phyloP scores from a whole-genome alignment of 2,113 vertebrate species.

The Istiophorus platypterus region DNA sequence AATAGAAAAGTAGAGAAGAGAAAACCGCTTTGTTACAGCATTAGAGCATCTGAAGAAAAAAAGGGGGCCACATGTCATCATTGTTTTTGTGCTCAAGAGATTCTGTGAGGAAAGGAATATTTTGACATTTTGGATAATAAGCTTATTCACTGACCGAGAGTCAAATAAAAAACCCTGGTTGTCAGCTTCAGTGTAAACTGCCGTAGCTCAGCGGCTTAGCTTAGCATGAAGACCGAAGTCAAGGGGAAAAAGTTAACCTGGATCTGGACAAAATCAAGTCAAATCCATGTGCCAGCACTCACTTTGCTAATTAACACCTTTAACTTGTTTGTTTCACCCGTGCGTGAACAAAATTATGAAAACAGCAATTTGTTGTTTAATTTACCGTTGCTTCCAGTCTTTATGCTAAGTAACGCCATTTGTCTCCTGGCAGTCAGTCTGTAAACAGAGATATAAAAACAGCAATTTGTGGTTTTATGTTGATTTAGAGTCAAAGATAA shows the following conservation, averaged over 20 bases:
- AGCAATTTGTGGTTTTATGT: background rate
- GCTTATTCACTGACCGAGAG: background rate
- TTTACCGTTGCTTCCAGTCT: too few relatives aligned
- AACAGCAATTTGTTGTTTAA: too few relatives aligned
- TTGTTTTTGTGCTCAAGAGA: background rate
- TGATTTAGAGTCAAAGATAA: background rate
- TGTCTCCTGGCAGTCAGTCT: too few relatives aligned
- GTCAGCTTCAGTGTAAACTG: background rate
- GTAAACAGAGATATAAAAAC: too few relatives aligned
- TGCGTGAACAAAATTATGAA: too few relatives aligned
- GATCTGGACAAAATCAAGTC: background rate
- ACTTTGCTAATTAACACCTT: too few relatives aligned
- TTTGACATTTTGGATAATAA: background rate
- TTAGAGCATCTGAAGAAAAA: background rate
- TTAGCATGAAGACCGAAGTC: background rate
- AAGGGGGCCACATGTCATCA: background rate
- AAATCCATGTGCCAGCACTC: background rate
- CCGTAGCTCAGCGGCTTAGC: too few relatives aligned
- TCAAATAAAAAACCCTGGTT: slow-evolving; percentile 1
- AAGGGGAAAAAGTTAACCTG: background rate
- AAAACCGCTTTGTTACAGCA: background rate
- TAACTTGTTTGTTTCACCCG: background rate
- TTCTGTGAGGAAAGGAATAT: background rate
- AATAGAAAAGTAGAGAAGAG: background rate
- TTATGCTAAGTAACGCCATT: too few relatives aligned